Conservation (phyloP, 2,113 vertebrate species). For the Nycticebus coucang region DNA sequence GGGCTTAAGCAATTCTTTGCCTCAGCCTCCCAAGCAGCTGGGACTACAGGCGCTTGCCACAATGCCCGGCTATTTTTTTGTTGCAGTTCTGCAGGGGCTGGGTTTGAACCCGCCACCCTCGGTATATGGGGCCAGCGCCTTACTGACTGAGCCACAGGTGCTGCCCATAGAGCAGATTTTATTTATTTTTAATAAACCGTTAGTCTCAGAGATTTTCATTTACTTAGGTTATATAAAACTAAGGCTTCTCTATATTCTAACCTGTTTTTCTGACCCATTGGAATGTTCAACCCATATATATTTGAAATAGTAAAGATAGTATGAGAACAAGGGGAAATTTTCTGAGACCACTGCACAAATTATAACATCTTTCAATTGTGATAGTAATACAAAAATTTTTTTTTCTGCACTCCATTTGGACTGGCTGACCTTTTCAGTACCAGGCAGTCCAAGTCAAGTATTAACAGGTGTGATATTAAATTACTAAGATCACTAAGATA, state of each 20-base stretch:
- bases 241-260: not conserved
- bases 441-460: constrained; percentile 72
- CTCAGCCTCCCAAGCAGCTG: too few species aligned
- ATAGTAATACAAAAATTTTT: constrained; percentile 62
- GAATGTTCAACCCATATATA: not conserved
- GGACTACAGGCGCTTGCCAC: too few species aligned
- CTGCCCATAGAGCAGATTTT: too few species aligned
- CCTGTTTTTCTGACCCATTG: not conserved
- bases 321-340: not conserved
- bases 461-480: constrained; percentile 77
- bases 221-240: constrained; percentile 4
- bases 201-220: not conserved
- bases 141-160: too few species aligned
- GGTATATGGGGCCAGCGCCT: too few species aligned
- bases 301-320: not conserved
- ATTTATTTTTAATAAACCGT: too few species aligned
- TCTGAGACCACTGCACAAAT: not conserved
- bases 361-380: not conserved
- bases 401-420: constrained; percentile 64
- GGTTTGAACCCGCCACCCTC: too few species aligned
- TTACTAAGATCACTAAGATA: not conserved
- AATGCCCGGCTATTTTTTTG: too few species aligned
- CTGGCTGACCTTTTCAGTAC: constrained; percentile 79
- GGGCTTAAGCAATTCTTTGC: too few species aligned
- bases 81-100: too few species aligned